A percentile compares a stretch with the other conserved stretches of the same genome.
phyloP scores from a whole-genome alignment of 2,113 vertebrate species.

The Trachemys scripta region DNA sequence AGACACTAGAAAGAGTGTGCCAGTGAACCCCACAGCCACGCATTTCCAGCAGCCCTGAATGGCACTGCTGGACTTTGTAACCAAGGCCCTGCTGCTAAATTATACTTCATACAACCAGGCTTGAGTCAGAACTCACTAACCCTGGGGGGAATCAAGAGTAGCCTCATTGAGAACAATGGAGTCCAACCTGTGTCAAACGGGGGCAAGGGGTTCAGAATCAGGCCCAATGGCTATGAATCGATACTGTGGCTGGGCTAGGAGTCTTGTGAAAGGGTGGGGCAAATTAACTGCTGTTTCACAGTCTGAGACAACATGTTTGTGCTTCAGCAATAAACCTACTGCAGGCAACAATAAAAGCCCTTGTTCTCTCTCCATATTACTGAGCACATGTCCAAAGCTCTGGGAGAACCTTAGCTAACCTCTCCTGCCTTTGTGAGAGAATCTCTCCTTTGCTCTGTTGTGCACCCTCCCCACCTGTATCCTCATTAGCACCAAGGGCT shows the following conservation, averaged over 20 bases:
- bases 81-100: neutral
- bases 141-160: neutral
- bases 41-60: neutral
- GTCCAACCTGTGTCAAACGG: neutral
- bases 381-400: neutral
- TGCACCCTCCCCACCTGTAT: neutral
- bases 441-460: neutral
- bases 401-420: neutral
- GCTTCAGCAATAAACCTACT: neutral
- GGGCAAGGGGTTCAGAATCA: neutral
- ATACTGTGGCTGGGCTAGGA: neutral
- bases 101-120: neutral
- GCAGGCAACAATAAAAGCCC: neutral
- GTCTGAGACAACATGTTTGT: neutral
- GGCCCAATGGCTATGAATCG: neutral
- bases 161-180: neutral
- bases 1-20: neutral
- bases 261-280: neutral
- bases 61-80: neutral
- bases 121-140: neutral
- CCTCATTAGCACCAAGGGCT: neutral
- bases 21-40: neutral
- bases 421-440: neutral
- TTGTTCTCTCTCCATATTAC: neutral
- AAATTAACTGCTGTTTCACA: neutral